phyloP scores from a whole-genome alignment of 2,797 vertebrate genomes.

The Poecilia gillii region DNA sequence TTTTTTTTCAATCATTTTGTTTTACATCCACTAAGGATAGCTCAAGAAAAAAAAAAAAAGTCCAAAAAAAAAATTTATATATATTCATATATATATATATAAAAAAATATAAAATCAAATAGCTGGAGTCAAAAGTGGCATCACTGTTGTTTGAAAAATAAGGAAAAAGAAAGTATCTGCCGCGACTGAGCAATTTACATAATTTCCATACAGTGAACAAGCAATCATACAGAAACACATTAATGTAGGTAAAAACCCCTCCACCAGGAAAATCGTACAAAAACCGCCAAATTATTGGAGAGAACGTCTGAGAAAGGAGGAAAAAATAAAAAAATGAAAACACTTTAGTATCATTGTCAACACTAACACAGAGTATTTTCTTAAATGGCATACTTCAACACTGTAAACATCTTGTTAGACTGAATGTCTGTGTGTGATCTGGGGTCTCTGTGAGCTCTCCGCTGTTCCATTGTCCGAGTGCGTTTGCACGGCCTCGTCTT shows the following conservation, averaged over 20 bases:
- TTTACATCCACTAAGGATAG: constrained; percentile 94
- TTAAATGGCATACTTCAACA: constrained; percentile 96
- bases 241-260: constrained; percentile 86
- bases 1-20: constrained; percentile 46
- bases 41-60: constrained; percentile 84
- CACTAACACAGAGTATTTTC: constrained; percentile 96
- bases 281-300: constrained; percentile 88
- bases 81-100: background rate
- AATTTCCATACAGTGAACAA: constrained; percentile 78
- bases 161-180: constrained; percentile 78
- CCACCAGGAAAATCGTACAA: constrained; percentile 93
- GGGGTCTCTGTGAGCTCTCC: constrained; percentile 82
- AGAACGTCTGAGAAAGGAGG: constrained; percentile 86
- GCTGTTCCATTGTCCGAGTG: constrained; percentile 38
- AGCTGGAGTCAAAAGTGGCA: constrained; percentile 87
- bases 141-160: constrained; percentile 78
- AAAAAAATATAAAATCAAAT: constrained; percentile 68
- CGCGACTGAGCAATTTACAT: constrained; percentile 94
- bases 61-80: constrained; percentile 53
- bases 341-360: constrained; percentile 84
- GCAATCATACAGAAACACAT: constrained; percentile 80
- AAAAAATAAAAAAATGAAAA: constrained; percentile 66
- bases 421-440: constrained; percentile 87
- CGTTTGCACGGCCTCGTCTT: constrained; percentile 45
- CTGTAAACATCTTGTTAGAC: constrained; percentile 99